Evolutionary conservation across 2,888 invertebrate genomes (phyloP).

Genomic region (Copidosoma aretas): DNA sequence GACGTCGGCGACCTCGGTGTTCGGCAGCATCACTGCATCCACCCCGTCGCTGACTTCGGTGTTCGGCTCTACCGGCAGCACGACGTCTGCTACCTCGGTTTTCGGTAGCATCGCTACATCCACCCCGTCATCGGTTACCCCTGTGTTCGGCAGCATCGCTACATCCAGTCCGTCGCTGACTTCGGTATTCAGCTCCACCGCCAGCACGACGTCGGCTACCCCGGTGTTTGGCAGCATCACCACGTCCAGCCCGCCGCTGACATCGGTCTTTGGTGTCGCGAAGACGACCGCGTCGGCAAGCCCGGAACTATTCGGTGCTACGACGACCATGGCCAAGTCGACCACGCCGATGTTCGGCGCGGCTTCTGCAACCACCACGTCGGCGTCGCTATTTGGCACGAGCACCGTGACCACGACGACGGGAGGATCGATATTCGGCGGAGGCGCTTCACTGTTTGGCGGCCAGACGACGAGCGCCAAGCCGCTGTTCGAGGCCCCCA

Average conservation of each 20-base stretch:
- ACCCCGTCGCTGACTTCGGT: background rate
- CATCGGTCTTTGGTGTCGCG: constrained; percentile 12
- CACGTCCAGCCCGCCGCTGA: background rate
- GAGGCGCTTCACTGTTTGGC: constrained; percentile 4
- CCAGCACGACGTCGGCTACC: background rate
- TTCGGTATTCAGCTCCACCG: background rate
- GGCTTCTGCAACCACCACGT: background rate
- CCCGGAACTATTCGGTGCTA: background rate
- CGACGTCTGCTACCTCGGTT: background rate
- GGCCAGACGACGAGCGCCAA: constrained; percentile 11
- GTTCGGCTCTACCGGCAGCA: background rate
- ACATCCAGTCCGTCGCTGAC: background rate
- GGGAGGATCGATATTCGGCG: background rate
- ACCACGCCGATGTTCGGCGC: background rate
- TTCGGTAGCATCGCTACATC: background rate
- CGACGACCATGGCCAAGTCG: background rate
- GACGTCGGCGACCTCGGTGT: background rate
- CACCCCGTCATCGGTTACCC: too few relatives aligned
- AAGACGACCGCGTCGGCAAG: background rate
- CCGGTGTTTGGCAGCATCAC: background rate
- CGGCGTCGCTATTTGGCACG: background rate
- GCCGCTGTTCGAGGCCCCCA: background rate
- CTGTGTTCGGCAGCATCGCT: background rate
- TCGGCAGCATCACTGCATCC: background rate
- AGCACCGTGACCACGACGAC: background rate